A percentile compares a stretch with the other conserved stretches of the same genome.
These are phyloP conservation scores for Melanostoma mellinum DNA, from an alignment of 2,888 invertebrate species.

Conservation along the genomic window DNA sequence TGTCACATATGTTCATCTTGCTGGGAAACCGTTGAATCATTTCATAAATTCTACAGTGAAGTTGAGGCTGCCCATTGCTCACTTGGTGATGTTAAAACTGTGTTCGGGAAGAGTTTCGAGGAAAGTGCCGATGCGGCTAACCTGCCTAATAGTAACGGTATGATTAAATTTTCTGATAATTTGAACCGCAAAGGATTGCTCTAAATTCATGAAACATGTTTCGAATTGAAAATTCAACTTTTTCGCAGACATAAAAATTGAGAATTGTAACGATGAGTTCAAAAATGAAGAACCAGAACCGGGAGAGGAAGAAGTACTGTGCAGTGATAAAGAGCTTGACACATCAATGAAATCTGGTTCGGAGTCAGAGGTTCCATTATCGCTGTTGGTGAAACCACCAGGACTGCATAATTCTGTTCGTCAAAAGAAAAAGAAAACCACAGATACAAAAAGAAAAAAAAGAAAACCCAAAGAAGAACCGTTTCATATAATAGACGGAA, in stretches of 20 bases:
- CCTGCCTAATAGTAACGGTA: background rate
- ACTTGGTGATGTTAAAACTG: constrained; percentile 25
- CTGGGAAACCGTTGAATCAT: constrained; percentile 76
- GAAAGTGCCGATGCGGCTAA: constrained; percentile 8
- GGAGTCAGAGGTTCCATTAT: constrained; percentile 49
- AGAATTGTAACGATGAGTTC: background rate
- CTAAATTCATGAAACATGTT: no score
- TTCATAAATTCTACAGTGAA: constrained; percentile 77
- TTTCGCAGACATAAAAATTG: constrained; percentile 24
- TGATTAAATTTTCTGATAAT: no score
- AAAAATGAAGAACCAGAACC: background rate
- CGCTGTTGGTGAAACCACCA: constrained; percentile 15
- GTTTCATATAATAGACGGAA: constrained; percentile 1
- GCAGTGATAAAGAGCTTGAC: background rate
- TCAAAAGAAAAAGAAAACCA: background rate
- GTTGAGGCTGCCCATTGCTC: constrained; percentile 76
- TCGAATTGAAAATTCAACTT: background rate
- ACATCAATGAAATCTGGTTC: constrained; percentile 10
- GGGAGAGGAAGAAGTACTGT: background rate
- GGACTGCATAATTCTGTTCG: no score
- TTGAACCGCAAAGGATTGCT: no score
- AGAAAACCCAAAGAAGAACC: background rate
- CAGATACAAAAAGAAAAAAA: background rate
- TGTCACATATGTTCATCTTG: constrained; percentile 74
- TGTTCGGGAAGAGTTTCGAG: background rate